These are phyloP conservation scores for Ditula angustiorana DNA, from an alignment of 2,888 invertebrate genomes.

Conservation along the genomic window DNA sequence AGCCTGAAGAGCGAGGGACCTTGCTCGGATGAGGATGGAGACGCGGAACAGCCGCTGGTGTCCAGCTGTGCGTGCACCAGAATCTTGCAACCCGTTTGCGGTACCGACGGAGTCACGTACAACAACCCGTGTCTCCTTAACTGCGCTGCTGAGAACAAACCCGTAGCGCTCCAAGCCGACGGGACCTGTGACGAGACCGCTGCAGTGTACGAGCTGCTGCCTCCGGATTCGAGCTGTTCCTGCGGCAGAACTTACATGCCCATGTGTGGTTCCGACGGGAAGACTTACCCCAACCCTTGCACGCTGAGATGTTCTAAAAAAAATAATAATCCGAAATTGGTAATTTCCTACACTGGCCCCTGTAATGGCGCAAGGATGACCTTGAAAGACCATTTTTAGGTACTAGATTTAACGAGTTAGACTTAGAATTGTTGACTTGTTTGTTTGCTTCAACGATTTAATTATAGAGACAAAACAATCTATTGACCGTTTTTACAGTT, in stretches of 20 bases:
- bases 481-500: too few species aligned
- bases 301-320: slow-evolving; percentile 41
- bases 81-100: slow-evolving; percentile 48
- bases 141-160: slow-evolving; percentile 48
- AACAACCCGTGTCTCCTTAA: slow-evolving; percentile 52
- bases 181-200: slow-evolving; percentile 42
- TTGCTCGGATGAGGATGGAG: slow-evolving; percentile 36
- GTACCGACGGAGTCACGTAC: slow-evolving; percentile 52
- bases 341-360: slow-evolving; percentile 45
- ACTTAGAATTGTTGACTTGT: too few species aligned
- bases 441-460: too few species aligned
- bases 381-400: too few species aligned
- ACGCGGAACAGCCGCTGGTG: slow-evolving; percentile 34
- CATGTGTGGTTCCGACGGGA: slow-evolving; percentile 89
- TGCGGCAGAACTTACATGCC: slow-evolving; percentile 58
- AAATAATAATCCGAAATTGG: slow-evolving; percentile 42
- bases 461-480: too few species aligned
- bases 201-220: slow-evolving; percentile 8
- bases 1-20: slow-evolving; percentile 32
- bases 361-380: slow-evolving; percentile 11
- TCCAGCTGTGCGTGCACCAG: slow-evolving; percentile 45
- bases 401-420: too few species aligned
- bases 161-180: slow-evolving; percentile 41
- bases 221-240: slow-evolving; percentile 20
- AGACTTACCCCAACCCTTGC: slow-evolving; percentile 86